Evolutionary conservation across 2,113 vertebrate genomes (phyloP).

Genomic region (cattle (Bos taurus)): DNA sequence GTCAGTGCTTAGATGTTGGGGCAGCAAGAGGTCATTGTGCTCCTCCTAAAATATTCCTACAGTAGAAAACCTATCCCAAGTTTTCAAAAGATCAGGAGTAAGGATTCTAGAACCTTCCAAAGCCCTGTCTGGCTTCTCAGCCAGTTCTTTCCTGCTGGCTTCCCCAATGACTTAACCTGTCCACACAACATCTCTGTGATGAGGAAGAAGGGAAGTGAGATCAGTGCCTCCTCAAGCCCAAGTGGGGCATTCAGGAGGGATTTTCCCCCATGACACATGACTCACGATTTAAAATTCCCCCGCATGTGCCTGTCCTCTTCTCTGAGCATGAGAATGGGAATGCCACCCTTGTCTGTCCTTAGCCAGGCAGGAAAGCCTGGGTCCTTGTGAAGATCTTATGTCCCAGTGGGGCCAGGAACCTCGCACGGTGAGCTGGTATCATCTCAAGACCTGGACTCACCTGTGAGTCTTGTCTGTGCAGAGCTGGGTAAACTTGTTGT

Average conservation of each 20-base stretch:
- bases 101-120: not conserved
- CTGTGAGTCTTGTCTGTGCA: not conserved
- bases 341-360: not conserved
- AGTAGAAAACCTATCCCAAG: not conserved
- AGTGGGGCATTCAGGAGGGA: not conserved
- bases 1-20: not conserved
- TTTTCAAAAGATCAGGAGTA: not conserved
- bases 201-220: slow-evolving; percentile 18
- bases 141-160: not conserved
- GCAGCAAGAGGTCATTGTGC: not conserved
- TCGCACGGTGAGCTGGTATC: not conserved
- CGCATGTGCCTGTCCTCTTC: accelerated
- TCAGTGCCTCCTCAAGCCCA: not conserved
- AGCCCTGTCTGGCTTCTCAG: not conserved
- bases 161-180: not conserved
- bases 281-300: not conserved
- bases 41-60: not conserved
- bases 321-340: not conserved
- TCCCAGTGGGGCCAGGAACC: not conserved
- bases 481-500: not conserved
- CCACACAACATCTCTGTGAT: not conserved
- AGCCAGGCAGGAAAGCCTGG: not conserved
- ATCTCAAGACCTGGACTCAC: not conserved
- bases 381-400: not conserved
- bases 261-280: not conserved